Percentiles rank a stretch among this genome's conserved stretches.
These are phyloP conservation scores for Gallinago media DNA, from an alignment of 2,113 vertebrate genomes.

Conservation along the genomic window DNA sequence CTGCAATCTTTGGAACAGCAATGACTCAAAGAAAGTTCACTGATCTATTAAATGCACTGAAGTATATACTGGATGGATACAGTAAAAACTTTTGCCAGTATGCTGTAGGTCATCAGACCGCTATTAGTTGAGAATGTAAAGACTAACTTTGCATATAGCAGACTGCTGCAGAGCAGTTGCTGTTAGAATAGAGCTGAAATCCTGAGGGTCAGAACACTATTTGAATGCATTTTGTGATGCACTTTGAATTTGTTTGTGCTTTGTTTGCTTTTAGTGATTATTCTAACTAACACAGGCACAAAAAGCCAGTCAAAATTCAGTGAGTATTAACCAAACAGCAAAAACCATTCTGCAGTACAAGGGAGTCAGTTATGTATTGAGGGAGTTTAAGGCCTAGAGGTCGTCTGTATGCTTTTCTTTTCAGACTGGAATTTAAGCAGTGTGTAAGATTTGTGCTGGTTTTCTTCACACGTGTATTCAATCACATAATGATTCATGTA, in stretches of 20 bases:
- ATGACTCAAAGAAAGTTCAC: neutral
- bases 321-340: neutral
- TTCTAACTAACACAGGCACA: neutral
- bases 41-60: neutral
- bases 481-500: neutral
- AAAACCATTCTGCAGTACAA: neutral
- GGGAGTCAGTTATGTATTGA: neutral
- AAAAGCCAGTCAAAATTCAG: neutral
- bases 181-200: neutral
- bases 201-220: rapidly evolving
- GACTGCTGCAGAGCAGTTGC: neutral
- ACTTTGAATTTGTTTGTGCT: neutral
- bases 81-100: neutral
- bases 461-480: neutral
- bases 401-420: neutral
- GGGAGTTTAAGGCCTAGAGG: neutral
- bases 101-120: neutral
- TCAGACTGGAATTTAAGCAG: neutral
- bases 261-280: neutral
- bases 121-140: neutral
- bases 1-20: neutral
- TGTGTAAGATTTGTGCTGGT: neutral
- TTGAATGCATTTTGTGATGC: neutral
- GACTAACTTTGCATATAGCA: neutral
- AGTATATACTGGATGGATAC: neutral